Conservation (phyloP, 2,888 invertebrate genomes). For the Cenopis cana region DNA sequence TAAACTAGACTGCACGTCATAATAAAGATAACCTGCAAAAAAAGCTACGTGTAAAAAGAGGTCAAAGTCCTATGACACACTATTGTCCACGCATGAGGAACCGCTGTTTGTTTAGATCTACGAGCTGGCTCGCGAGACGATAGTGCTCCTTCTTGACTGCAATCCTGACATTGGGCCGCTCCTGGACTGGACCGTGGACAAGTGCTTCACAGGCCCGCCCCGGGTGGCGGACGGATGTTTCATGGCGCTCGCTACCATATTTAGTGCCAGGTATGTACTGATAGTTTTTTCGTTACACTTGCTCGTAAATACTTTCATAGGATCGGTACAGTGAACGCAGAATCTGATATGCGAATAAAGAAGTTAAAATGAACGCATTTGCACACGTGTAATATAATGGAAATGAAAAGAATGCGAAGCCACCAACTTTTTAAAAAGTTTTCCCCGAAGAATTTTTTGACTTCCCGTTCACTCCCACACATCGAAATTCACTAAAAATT, state of each 20-base stretch:
- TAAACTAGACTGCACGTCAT: too few relatives aligned
- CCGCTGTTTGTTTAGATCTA: constrained; percentile 88
- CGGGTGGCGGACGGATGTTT: constrained; percentile 98
- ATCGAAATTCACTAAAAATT: constrained; percentile 6
- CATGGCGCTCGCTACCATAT: constrained; percentile 97
- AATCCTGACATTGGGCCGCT: constrained; percentile 96
- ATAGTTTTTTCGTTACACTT: background rate
- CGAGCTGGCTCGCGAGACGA: constrained; percentile 95
- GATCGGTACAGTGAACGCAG: background rate
- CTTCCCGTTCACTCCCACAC: too few relatives aligned
- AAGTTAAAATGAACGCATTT: too few relatives aligned
- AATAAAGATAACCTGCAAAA: too few relatives aligned
- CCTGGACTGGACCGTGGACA: constrained; percentile 98
- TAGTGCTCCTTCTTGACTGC: constrained; percentile 96
- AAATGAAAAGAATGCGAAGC: too few relatives aligned
- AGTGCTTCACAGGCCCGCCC: constrained; percentile 96
- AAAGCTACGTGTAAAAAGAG: too few relatives aligned
- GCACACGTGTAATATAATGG: too few relatives aligned
- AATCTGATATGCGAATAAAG: too few relatives aligned
- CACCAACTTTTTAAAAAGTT: too few relatives aligned
- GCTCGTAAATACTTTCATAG: too few relatives aligned
- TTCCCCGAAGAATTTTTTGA: too few relatives aligned
- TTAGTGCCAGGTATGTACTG: constrained; percentile 92
- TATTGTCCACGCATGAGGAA: background rate
- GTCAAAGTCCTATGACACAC: too few relatives aligned